Evolutionary conservation across 2,113 vertebrate genomes (phyloP).

Genomic region (Urocynchramus pylzowi): DNA sequence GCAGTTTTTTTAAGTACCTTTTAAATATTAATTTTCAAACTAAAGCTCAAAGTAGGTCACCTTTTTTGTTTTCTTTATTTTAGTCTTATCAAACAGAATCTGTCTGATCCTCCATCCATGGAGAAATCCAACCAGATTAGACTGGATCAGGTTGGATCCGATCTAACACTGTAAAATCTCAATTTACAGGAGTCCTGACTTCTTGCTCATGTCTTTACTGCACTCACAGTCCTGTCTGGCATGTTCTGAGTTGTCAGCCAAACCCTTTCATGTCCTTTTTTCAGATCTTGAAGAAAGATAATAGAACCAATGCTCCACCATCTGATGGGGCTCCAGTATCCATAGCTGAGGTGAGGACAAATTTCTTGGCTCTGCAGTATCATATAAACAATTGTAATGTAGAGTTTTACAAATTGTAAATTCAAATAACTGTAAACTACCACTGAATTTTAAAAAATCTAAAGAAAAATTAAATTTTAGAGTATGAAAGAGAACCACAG

Average conservation of each 20-base stretch:
- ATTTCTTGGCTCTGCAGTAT: neutral
- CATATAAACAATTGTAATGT: neutral
- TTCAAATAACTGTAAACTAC: neutral
- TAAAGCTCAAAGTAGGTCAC: neutral
- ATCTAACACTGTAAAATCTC: neutral
- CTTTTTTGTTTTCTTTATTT: neutral
- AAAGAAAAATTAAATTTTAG: neutral
- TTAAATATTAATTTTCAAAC: neutral
- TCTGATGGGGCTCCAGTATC: conserved; percentile 34
- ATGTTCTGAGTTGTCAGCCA: neutral
- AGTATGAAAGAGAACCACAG: neutral
- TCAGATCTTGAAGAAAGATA: conserved; percentile 75
- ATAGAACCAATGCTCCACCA: neutral
- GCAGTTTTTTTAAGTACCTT: neutral
- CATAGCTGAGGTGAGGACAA: conserved; percentile 69
- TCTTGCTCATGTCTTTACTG: neutral
- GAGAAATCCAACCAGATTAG: neutral
- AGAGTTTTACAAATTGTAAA: neutral
- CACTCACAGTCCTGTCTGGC: neutral
- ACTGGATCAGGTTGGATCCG: neutral
- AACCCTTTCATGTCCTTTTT: neutral
- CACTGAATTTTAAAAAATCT: neutral
- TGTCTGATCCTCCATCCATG: neutral
- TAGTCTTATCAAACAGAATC: neutral
- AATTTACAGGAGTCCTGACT: neutral